Conservation (phyloP, 2,888 invertebrate genomes). For the Drosophila emarginata region DNA sequence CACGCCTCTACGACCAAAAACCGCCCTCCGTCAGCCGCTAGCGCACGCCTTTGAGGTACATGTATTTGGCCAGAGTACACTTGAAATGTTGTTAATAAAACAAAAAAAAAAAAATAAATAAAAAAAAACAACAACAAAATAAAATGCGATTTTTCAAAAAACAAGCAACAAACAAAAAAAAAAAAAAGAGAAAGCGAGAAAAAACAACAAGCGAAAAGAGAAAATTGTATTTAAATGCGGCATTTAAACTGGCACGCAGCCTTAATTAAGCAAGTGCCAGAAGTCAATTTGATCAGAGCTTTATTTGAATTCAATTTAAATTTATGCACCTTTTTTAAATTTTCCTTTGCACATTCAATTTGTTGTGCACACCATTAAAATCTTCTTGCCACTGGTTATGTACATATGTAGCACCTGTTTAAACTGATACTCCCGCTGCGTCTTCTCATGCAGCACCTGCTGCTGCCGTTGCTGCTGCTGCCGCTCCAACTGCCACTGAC, state of each 20-base stretch:
- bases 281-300: conserved; percentile 25
- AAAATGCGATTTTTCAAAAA: not conserved
- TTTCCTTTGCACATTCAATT: conserved; percentile 42
- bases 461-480: conserved; percentile 23
- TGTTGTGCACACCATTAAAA: conserved; percentile 44
- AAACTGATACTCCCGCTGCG: conserved; percentile 21
- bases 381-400: conserved; percentile 10
- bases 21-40: not conserved
- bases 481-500: conserved; percentile 43
- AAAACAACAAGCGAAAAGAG: not conserved
- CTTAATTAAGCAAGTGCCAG: conserved; percentile 25
- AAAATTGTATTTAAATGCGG: conserved; percentile 18
- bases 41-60: conserved; percentile 11
- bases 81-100: conserved; percentile 6
- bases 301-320: conserved; percentile 10
- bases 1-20: not conserved
- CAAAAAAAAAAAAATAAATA: not conserved
- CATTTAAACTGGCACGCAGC: conserved; percentile 3
- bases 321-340: conserved; percentile 21
- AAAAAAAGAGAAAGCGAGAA: not conserved
- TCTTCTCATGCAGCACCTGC: conserved; percentile 27
- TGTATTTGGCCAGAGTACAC: conserved; percentile 12
- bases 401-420: not conserved
- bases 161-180: not conserved
- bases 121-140: not conserved